Base-by-base conservation (phyloP, 1,140 invertebrate genomes). In the Drosophila varians region DNA sequence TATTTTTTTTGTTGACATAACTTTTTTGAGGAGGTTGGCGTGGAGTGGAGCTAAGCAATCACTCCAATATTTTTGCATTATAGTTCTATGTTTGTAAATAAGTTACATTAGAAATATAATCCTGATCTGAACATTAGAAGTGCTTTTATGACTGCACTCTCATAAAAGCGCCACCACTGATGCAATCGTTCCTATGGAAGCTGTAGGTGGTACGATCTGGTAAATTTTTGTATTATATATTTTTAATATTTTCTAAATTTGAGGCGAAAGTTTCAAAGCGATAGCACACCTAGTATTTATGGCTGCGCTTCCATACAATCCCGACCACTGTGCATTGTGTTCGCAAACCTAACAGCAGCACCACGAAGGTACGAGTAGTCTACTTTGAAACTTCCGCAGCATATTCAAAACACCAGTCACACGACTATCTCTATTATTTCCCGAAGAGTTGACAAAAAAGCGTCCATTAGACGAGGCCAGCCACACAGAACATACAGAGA, bases 221-320 rank as follows among this genome's bases (percentile, higher is more conserved):
- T 19, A n/a, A 45, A 45, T 45, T 45, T 23, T 23, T 45, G 23
- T 45, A 45, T 11, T 2, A 45, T 23, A 23, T 45, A 6, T 45
- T 45, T 45, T 23, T 23, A 45, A 23, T 45, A 45, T 45, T 60
- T 64, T 36, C 31, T 36, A 36, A n/a, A 36, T 36, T n/a, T 36
- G 11, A n/a, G 31, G 31, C 12, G n/a, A 36, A 45, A 23, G 18
- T 14, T 45, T 45, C 42, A 45, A 12, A 45, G 4, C 21, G 43
- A 45, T 45, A 45, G 18, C 43, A 21, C 43, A 25, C 5, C 43
- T 11, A n/a, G 4, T 45, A 45, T 45, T 45, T 45, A 45, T 45
- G 43, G 21, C 43, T 19, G 43, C 43, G 19, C 19, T 19, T 45
- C 19, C 43, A 11, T 45, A 45, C 19, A 45, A 45, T 19, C 4